phyloP scores from a whole-genome alignment of 2,797 vertebrate species.

The Taenioides sp. region DNA sequence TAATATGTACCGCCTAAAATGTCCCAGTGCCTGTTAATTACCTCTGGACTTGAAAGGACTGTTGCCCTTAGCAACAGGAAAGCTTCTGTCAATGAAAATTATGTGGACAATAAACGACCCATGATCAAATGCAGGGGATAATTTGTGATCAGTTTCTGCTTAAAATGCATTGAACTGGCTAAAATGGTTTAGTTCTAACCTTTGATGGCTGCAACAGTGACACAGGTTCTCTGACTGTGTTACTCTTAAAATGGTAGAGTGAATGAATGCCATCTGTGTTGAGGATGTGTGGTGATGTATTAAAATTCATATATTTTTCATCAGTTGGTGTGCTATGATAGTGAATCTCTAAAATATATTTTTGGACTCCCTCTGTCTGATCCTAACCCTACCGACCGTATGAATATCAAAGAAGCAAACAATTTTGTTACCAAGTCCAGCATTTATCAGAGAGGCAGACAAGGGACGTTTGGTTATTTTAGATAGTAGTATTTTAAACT shows the following conservation, averaged over 20 bases:
- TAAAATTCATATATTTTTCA: conserved; percentile 64
- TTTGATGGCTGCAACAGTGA: conserved; percentile 19
- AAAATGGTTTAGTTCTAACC: conserved; percentile 24
- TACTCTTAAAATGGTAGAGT: conserved; percentile 18
- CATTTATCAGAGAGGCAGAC: conserved; percentile 45
- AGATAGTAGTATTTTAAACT: conserved; percentile 28
- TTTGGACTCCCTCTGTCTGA: conserved; percentile 48
- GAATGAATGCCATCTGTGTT: conserved; percentile 36
- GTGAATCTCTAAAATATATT: conserved; percentile 11
- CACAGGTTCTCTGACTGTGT: conserved; percentile 17
- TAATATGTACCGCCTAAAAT: conserved; percentile 52
- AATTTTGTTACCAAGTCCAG: conserved; percentile 61
- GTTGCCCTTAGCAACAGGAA: conserved; percentile 14
- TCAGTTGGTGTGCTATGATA: conserved; percentile 52
- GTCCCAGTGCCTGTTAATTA: conserved; percentile 57
- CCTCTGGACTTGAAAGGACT: conserved; percentile 35
- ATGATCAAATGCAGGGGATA: conserved; percentile 35
- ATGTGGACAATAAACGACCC: conserved; percentile 24
- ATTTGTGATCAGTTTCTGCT: conserved; percentile 27
- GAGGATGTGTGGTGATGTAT: conserved; percentile 53
- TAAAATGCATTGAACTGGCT: conserved; percentile 18
- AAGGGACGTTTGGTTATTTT: conserved; percentile 27
- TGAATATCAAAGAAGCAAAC: conserved; percentile 57
- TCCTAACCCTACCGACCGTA: conserved; percentile 57
- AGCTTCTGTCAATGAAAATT: conserved; percentile 2